A percentile compares a stretch with the other conserved stretches of the same genome.
phyloP scores from a whole-genome alignment of 2,797 vertebrate genomes.

The Tangara arthus region DNA sequence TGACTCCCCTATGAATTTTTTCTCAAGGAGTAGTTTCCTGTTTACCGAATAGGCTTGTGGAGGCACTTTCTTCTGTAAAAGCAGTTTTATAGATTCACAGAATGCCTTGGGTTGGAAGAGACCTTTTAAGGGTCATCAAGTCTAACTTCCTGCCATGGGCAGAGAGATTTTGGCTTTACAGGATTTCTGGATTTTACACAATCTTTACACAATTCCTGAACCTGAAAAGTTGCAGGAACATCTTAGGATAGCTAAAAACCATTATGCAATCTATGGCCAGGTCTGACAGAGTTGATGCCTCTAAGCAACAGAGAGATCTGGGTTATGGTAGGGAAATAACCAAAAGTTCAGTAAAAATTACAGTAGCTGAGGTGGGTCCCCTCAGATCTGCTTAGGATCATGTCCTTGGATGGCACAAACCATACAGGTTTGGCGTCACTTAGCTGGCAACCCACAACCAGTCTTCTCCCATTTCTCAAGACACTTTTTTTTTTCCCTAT shows the following conservation, averaged over 20 bases:
- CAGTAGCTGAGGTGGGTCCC: background rate
- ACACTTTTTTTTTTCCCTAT: rapidly evolving
- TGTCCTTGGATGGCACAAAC: rapidly evolving
- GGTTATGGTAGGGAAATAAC: background rate
- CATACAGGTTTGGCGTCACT: rapidly evolving
- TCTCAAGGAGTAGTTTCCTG: background rate
- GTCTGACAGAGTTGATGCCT: background rate
- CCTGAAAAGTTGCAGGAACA: background rate
- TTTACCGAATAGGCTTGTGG: background rate
- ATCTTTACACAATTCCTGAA: background rate
- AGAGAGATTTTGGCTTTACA: background rate
- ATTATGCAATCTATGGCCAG: background rate
- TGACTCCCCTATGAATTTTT: background rate
- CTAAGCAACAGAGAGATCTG: background rate
- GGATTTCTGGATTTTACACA: background rate
- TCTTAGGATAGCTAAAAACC: background rate
- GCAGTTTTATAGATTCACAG: background rate
- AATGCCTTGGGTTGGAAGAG: background rate
- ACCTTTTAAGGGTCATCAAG: background rate
- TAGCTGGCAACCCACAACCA: rapidly evolving
- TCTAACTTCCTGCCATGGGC: background rate
- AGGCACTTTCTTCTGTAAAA: slow-evolving; percentile 15
- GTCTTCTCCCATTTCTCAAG: rapidly evolving
- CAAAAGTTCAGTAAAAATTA: background rate
- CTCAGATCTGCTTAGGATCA: background rate